Evolutionary conservation across 1,140 invertebrate species (phyloP).

Genomic region (Rhopalosiphum padi): DNA sequence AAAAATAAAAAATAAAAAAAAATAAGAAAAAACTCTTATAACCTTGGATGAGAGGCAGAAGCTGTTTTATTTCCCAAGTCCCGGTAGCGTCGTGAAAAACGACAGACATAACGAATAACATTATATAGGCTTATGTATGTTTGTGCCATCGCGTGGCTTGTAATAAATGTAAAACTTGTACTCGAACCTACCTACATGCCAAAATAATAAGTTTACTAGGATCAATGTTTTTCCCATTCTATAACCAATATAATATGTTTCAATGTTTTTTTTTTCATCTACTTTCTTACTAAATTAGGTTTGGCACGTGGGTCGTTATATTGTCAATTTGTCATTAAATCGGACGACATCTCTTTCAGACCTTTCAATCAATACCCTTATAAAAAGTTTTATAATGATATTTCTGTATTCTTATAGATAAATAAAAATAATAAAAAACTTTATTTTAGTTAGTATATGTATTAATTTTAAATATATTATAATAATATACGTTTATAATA

Average conservation of each 20-base stretch:
- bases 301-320: slow-evolving; percentile 18
- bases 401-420: not conserved
- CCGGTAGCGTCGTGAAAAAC: slow-evolving; percentile 45
- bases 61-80: slow-evolving; percentile 38
- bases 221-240: slow-evolving; percentile 34
- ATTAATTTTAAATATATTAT: not conserved
- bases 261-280: not conserved
- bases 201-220: slow-evolving; percentile 25
- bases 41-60: not conserved
- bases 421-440: slow-evolving; percentile 4
- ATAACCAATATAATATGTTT: not conserved
- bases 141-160: slow-evolving; percentile 13
- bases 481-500: no score
- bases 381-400: not conserved
- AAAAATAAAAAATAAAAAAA: not conserved
- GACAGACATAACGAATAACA: slow-evolving; percentile 4
- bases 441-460: not conserved
- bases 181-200: not conserved
- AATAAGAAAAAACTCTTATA: not conserved
- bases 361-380: not conserved
- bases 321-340: slow-evolving; percentile 10
- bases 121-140: slow-evolving; percentile 18
- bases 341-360: not conserved
- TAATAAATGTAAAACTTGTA: slow-evolving; percentile 49
- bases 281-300: not conserved